Base-by-base conservation (phyloP, 2,113 vertebrate species). In the Erpornis zantholeuca region DNA sequence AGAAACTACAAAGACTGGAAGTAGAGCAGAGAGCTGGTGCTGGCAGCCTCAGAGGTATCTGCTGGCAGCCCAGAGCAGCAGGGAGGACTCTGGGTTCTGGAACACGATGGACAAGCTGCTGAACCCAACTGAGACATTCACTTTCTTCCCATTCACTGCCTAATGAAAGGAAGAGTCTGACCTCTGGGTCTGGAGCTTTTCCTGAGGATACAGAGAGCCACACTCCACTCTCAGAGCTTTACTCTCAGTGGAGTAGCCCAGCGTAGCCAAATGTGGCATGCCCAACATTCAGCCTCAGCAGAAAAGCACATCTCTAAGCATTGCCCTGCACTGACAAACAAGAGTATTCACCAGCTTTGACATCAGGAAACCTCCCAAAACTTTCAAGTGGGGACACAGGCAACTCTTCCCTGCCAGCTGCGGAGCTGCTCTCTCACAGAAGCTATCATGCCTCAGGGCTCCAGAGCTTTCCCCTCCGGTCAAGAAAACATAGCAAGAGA, bases 1-100 rank as follows among this genome's bases (percentile, higher is more conserved):
- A 93, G 85, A 45, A 82, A 63, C 82, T 86, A 59, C 80, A 92
- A 92, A 78, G 90, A 11, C 59, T 77, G 82, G 52, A 90, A 96
- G 47, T 8, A 50, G 76, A 92, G 79, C 79, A 83, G 54, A 92
- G 60, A 76, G 54, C 31, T 82, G 29, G 45, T 80, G 42, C 47
- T 12, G 3, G 59, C 10, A 4, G 71, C 38, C 66, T 90, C 8
- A 1, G 61, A 59, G 71, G 75, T 19, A 88, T n/a, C 71, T 82
- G 36, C 68, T 69, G 79, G 81, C 66, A 80, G 92, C 40, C n/a
- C 3, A 1, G 71, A 61, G 71, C 2, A 10, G 64, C 50, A 63
- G 63, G 63, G 42, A 86, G 53, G 63, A 33, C 59, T 61, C 0
- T 0, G 18, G 36, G 59, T 86, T 38, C 79, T 66, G 68, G 49